phyloP scores from a whole-genome alignment of 2,888 invertebrate species.

The Neocrepidodera transversa region DNA sequence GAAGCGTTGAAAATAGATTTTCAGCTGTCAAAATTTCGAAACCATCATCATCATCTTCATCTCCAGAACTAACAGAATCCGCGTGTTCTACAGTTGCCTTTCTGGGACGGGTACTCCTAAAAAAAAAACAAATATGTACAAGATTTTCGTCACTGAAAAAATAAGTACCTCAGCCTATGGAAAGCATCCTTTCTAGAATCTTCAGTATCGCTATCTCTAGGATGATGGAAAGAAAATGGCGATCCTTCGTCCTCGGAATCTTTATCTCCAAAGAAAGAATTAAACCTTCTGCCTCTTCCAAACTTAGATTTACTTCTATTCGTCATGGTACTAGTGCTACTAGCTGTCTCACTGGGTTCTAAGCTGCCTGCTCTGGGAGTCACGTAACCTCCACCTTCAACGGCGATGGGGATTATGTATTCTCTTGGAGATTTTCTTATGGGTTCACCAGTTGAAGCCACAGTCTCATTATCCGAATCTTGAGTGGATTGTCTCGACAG shows the following conservation, averaged over 20 bases:
- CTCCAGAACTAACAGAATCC: constrained; percentile 87
- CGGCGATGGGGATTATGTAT: constrained; percentile 92
- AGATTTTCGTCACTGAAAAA: background rate
- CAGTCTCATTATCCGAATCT: constrained; percentile 75
- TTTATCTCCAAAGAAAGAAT: constrained; percentile 71
- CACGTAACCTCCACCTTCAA: constrained; percentile 88
- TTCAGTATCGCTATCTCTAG: constrained; percentile 67
- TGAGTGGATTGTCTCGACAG: constrained; percentile 71
- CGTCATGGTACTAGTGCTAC: constrained; percentile 65
- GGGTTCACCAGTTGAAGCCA: constrained; percentile 69
- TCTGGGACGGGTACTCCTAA: constrained; percentile 74
- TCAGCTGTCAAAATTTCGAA: constrained; percentile 92
- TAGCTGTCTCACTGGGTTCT: constrained; percentile 73
- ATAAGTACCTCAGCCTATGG: constrained; percentile 69
- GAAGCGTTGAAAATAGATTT: constrained; percentile 85
- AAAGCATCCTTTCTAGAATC: constrained; percentile 62
- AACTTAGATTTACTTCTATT: constrained; percentile 62
- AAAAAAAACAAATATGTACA: constrained; percentile 29
- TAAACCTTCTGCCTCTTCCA: constrained; percentile 65
- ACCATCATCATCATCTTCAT: constrained; percentile 89
- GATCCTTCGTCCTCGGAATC: constrained; percentile 76
- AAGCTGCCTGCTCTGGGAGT: constrained; percentile 78
- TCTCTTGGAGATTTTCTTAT: constrained; percentile 89
- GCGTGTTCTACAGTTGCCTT: constrained; percentile 72
- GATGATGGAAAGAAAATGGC: constrained; percentile 67